Conservation (phyloP, 1,140 invertebrate species). For the Acromyrmex charruanus region DNA sequence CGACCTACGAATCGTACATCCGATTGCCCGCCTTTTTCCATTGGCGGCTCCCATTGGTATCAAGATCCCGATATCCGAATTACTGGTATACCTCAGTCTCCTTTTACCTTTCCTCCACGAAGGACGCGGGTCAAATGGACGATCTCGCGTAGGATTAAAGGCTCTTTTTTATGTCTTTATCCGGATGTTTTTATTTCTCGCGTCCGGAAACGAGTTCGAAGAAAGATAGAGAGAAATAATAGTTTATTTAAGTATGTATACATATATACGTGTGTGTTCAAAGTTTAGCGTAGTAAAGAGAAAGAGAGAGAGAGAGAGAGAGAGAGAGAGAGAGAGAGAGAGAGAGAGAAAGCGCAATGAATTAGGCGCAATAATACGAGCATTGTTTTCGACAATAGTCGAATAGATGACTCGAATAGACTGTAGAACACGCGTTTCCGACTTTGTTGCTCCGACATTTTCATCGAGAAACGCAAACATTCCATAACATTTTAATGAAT, state of each 20-base stretch:
- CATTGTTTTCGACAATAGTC: constrained; percentile 43
- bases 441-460: neutral
- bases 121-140: constrained; percentile 36
- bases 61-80: constrained; percentile 49
- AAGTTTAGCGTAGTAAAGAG: constrained; percentile 3
- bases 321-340: too few species aligned
- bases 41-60: constrained; percentile 29
- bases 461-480: constrained; percentile 13
- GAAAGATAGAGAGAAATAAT: constrained; percentile 6
- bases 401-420: constrained; percentile 20
- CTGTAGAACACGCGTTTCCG: neutral
- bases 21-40: constrained; percentile 40
- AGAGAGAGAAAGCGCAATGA: neutral
- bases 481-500: constrained; percentile 34
- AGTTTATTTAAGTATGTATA: neutral
- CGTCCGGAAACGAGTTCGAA: neutral
- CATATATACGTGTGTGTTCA: too few species aligned
- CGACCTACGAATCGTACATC: constrained; percentile 55
- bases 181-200: constrained; percentile 28
- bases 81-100: neutral
- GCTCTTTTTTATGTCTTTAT: constrained; percentile 41
- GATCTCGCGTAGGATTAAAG: constrained; percentile 47
- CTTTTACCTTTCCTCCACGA: constrained; percentile 1
- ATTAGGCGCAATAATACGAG: constrained; percentile 38
- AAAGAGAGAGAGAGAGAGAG: too few species aligned